A percentile compares a stretch with the other conserved stretches of the same genome.
phyloP scores from a whole-genome alignment of 35 echinoderm and acorn worm species.

The Ophioderma brevispina region DNA sequence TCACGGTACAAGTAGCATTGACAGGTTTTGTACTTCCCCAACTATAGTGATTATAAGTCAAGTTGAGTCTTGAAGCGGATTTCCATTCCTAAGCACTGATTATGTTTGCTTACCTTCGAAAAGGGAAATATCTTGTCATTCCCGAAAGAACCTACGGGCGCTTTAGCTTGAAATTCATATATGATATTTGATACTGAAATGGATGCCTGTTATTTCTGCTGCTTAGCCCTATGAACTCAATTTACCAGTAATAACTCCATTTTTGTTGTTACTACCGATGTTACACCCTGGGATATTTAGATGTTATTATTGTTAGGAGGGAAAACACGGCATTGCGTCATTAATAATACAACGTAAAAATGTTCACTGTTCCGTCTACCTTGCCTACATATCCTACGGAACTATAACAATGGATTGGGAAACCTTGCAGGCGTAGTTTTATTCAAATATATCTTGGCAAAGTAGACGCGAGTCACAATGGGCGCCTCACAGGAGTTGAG shows the following conservation, averaged over 20 bases:
- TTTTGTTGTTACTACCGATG: background rate
- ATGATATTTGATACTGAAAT: conserved; percentile 1
- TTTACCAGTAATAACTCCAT: conserved; percentile 3
- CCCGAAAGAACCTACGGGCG: background rate
- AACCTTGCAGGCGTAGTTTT: too few relatives aligned
- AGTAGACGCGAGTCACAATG: too few relatives aligned
- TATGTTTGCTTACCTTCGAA: background rate
- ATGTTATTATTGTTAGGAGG: background rate
- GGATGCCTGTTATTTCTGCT: background rate
- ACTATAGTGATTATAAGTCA: background rate
- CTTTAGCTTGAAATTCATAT: background rate
- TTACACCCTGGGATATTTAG: background rate
- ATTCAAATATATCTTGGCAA: too few relatives aligned
- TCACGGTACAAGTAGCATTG: background rate
- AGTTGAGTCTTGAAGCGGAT: background rate
- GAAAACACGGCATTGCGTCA: background rate
- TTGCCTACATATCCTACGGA: background rate
- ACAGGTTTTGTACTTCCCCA: background rate
- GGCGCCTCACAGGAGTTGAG: too few relatives aligned
- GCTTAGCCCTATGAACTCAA: conserved; percentile 3
- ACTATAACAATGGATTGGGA: background rate
- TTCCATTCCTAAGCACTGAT: conserved; percentile 1
- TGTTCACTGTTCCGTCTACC: background rate
- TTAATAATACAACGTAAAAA: background rate
- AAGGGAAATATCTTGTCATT: background rate